A percentile compares a stretch with the other conserved stretches of the same genome.
Conservation (phyloP, 1,140 invertebrate genomes). For the Aphelinus atriplicis region DNA sequence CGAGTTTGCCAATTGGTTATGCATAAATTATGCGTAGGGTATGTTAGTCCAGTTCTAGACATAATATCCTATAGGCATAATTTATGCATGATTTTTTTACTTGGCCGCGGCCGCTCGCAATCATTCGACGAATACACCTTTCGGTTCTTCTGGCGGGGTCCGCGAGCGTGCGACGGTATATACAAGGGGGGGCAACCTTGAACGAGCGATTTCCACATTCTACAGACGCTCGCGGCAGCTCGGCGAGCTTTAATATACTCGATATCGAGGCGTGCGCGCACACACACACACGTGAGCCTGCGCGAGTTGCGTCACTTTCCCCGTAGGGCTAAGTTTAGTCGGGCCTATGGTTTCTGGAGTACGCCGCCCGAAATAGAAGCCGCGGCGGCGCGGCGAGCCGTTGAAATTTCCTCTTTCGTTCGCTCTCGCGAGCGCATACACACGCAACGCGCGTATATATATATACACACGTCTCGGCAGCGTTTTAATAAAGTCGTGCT, state of each 20-base stretch:
- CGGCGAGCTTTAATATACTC: neutral
- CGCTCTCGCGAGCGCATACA: conserved; percentile 42
- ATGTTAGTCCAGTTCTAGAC: no score
- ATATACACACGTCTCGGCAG: conserved; percentile 11
- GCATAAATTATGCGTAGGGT: no score
- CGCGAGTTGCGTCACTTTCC: conserved; percentile 29
- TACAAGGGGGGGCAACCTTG: neutral
- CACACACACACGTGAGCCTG: neutral
- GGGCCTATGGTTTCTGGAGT: conserved; percentile 32
- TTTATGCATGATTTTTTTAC: no score
- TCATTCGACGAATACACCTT: no score
- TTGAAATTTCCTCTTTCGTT: neutral
- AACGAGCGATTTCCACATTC: neutral
- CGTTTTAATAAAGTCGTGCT: conserved; percentile 2
- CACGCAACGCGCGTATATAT: conserved; percentile 25
- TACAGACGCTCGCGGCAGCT: neutral
- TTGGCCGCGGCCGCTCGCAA: no score
- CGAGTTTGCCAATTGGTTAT: no score
- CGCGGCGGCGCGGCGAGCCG: neutral
- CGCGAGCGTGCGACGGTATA: neutral
- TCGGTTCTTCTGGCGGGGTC: no score
- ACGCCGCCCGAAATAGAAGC: conserved; percentile 24
- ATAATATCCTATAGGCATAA: no score
- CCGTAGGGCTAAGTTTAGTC: conserved; percentile 37
- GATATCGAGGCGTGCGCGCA: neutral